phyloP scores from a whole-genome alignment of 2,888 invertebrate genomes.

The Empis livida region DNA sequence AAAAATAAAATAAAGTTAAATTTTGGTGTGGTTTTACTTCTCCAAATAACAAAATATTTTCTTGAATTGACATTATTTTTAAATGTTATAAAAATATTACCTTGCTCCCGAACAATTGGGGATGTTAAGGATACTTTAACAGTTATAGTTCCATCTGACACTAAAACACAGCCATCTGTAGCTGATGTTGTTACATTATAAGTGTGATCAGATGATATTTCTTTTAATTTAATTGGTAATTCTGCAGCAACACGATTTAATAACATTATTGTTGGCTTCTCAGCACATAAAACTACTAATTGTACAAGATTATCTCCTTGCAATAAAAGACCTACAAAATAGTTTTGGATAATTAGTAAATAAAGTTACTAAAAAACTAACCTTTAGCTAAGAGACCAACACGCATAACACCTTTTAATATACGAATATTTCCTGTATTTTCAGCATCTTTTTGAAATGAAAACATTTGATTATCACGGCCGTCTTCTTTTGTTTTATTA shows the following conservation, averaged over 20 bases:
- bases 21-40: slow-evolving; percentile 1
- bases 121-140: slow-evolving; percentile 88
- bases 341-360: not conserved
- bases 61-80: not conserved
- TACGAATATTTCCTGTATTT: slow-evolving; percentile 46
- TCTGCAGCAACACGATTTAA: slow-evolving; percentile 77
- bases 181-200: slow-evolving; percentile 76
- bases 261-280: slow-evolving; percentile 80
- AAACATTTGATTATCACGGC: slow-evolving; percentile 69
- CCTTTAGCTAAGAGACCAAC: slow-evolving; percentile 79
- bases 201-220: slow-evolving; percentile 56
- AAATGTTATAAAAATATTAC: slow-evolving; percentile 23
- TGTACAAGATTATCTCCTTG: slow-evolving; percentile 82
- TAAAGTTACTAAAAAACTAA: slow-evolving; percentile 3
- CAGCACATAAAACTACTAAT: slow-evolving; percentile 87
- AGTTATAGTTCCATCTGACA: slow-evolving; percentile 62
- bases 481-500: slow-evolving; percentile 46
- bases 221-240: slow-evolving; percentile 65
- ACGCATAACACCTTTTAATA: slow-evolving; percentile 92
- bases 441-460: slow-evolving; percentile 57
- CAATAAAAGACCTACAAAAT: slow-evolving; percentile 60
- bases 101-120: slow-evolving; percentile 79
- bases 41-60: not conserved
- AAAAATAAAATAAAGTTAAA: not conserved
- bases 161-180: slow-evolving; percentile 73